These are phyloP conservation scores for Catocala nupta DNA, from an alignment of 2,888 invertebrate genomes.

Conservation along the genomic window DNA sequence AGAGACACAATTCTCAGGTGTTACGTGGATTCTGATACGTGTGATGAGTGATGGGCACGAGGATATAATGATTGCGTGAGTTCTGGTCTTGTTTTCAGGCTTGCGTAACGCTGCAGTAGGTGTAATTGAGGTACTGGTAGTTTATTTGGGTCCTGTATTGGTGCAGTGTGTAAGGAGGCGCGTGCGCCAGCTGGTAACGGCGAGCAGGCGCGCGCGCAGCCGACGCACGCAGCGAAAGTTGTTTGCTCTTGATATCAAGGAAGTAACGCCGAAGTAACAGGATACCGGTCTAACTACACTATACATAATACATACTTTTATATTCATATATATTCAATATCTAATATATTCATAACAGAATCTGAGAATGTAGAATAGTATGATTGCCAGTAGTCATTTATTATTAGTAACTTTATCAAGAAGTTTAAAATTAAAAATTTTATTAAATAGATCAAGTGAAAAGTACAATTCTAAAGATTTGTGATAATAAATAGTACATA, in stretches of 20 bases:
- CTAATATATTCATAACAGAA: too few relatives aligned
- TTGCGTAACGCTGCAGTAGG: conserved; percentile 68
- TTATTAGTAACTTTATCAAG: background rate
- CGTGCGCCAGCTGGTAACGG: conserved; percentile 53
- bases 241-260: conserved; percentile 81
- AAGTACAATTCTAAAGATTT: too few relatives aligned
- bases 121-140: conserved; percentile 47
- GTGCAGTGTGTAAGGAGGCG: conserved; percentile 50
- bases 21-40: conserved; percentile 53
- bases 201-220: conserved; percentile 52
- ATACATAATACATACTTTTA: conserved; percentile 38
- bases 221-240: conserved; percentile 74
- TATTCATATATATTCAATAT: too few relatives aligned
- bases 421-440: background rate
- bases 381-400: too few relatives aligned
- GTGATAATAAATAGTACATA: too few relatives aligned
- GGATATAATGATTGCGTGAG: conserved; percentile 44
- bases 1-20: conserved; percentile 46
- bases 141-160: conserved; percentile 36
- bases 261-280: conserved; percentile 67
- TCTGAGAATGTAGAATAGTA: too few relatives aligned
- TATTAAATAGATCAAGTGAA: background rate
- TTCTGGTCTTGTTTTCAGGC: conserved; percentile 50
- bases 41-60: conserved; percentile 33
- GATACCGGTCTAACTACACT: conserved; percentile 63